Evolutionary conservation across 2,113 vertebrate species (phyloP), one percentile per base, ranked within the genome.

Genomic region (Sitta europaea): DNA sequence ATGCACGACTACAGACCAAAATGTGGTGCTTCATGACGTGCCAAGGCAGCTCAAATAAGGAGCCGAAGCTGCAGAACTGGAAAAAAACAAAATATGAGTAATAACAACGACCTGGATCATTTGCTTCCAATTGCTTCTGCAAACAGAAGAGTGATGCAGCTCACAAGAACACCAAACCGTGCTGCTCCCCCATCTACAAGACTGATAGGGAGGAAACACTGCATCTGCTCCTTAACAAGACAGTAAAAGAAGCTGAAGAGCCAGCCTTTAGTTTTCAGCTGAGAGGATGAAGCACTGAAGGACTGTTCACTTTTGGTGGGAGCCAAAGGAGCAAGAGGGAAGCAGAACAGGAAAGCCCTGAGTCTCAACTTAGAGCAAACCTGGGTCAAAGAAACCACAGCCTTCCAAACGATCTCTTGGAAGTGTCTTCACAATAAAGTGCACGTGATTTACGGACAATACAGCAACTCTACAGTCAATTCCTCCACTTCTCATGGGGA

Each of bases 91-190:
- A 90, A 91, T 59, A 90, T 71, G 72, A 94, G 65, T 78, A 97
- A 97, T 91, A 96, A 96, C 40, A 23, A 94, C 57, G 18, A 77
- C 88, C 76, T 57, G 88, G 93, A 76, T 96, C 90, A 96, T 87
- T 96, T 96, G 75, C 80, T 88, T 84, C 83, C 94, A 94, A 94
- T 96, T 95, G 77, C 81, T 96, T 94, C 79, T 96, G 86, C 45
- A 95, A 91, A 97, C 88, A 63, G 70, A 85, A 92, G 68, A 90
- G 61, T 75, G 96, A 96, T 74, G 75, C 88, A 2, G 15, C 81
- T 96, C 75, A 62, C 47, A n/a, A n/a, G 77, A 91, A 86, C 61
- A 72, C 43, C 55, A 88, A 90, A 90, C 36, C 33, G 7, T 3
- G 70, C 20, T 91, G 72, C 80, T 88, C 40, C 42, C 85, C 29